phyloP scores from a whole-genome alignment of 23 tunicate species.

The Ascidia mentula region DNA sequence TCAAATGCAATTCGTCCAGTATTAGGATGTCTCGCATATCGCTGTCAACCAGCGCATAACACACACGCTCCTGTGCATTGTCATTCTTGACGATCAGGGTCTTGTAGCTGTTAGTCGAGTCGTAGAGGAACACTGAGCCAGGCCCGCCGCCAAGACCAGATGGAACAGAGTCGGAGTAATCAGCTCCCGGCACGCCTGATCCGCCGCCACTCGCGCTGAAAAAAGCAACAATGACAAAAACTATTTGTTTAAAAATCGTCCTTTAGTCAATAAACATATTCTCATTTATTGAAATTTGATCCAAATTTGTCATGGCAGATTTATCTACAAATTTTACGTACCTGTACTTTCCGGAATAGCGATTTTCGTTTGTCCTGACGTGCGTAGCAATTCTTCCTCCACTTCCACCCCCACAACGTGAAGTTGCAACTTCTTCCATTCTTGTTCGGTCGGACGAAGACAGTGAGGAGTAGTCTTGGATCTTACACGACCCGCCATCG shows the following conservation, averaged over 20 bases:
- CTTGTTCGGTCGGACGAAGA: neutral
- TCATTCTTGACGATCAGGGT: conserved; percentile 13
- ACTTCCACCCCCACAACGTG: conserved; percentile 26
- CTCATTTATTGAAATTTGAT: neutral
- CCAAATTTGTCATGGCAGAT: neutral
- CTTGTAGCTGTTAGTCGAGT: neutral
- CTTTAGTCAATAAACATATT: neutral
- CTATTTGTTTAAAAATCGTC: too few species aligned
- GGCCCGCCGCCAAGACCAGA: conserved; percentile 24
- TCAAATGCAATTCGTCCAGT: conserved; percentile 19
- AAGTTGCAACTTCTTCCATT: conserved; percentile 15
- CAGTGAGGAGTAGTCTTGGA: neutral
- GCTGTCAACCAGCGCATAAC: conserved; percentile 19
- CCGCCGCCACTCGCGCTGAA: conserved; percentile 20
- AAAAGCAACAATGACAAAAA: too few species aligned
- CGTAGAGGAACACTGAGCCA: conserved; percentile 17
- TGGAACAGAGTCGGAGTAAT: neutral
- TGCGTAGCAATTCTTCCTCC: conserved; percentile 36
- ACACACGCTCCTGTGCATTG: conserved; percentile 7
- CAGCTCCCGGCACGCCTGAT: neutral
- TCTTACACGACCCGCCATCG: conserved; percentile 24
- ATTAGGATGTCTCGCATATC: neutral
- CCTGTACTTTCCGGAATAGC: conserved; percentile 17
- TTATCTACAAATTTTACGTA: too few species aligned
- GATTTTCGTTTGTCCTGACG: neutral